Evolutionary conservation across 2,113 vertebrate species (phyloP).

Genomic region (Oceanites oceanicus): DNA sequence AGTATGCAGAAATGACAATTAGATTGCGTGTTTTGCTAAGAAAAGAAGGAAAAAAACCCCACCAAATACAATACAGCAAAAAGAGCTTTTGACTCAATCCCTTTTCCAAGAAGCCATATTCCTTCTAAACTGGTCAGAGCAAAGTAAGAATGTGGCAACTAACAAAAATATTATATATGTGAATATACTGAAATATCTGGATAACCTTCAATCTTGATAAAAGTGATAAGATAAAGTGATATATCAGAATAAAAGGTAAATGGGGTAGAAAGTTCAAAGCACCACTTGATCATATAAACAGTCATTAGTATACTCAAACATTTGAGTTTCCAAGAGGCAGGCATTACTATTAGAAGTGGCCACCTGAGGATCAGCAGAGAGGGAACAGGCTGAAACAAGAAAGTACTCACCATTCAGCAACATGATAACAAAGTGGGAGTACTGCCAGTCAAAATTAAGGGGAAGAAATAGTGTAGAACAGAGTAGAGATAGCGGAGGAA

Average conservation of each 20-base stretch:
- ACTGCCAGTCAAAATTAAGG: conserved; percentile 38
- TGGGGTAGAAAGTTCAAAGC: background rate
- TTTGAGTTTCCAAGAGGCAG: background rate
- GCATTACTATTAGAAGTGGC: background rate
- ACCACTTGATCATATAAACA: background rate
- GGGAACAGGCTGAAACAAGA: background rate
- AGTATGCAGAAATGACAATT: background rate
- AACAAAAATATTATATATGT: background rate
- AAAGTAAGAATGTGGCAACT: background rate
- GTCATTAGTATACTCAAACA: background rate
- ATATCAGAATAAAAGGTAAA: background rate
- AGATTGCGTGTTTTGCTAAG: background rate
- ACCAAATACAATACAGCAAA: background rate
- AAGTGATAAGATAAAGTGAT: background rate
- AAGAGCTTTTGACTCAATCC: background rate
- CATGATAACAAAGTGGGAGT: conserved; percentile 8
- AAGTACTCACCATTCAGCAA: background rate
- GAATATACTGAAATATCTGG: background rate
- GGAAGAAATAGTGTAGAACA: background rate
- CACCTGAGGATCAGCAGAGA: background rate
- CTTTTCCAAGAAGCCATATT: background rate
- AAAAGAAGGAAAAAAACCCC: background rate
- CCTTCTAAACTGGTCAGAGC: background rate
- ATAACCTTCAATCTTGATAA: background rate
- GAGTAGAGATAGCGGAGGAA: conserved; percentile 31